Base-by-base conservation (phyloP, 2,888 invertebrate species). In the Eupithecia centaureata region DNA sequence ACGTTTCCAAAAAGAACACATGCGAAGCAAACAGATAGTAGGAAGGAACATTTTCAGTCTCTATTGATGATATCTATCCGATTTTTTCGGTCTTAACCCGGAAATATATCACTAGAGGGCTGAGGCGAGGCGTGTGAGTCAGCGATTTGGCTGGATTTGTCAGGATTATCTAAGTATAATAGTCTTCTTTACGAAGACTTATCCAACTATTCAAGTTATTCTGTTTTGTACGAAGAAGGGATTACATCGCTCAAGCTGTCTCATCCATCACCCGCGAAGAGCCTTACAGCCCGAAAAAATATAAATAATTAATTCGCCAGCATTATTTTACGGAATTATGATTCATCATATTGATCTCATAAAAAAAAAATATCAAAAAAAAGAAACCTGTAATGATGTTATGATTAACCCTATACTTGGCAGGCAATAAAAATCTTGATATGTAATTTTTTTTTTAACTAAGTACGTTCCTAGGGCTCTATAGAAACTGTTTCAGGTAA, bases 231-330 rank as follows among this genome's bases (percentile, higher is more conserved):
- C 52, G 42, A 54, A 38, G 38, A 52, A 32, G 38, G 54, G 67
- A 67, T 67, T 63, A 63, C 42, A 63, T 59, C 63, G 59, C 63
- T 63, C 63, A 54, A 63, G 67, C 67, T 35, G 52, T 54, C 67
- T 59, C 67, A 67, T 63, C 67, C 63, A 67, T 67, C 67, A 67
- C 38, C 27, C 30, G 18, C 57, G 13, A 56, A 52, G 35, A 58
- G 54, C 38, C 59, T 42, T 22, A 13, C 32, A 27, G 54, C n/a
- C 32, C 57, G 57, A 57, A 57, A 57, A 57, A 57, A 57, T 32
- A 28, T 30, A 13, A 57, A n/a, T 30, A 33, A 57, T 57, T 10
- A 57, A 57, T 57, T 57, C 12, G 12, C 57, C n/a, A 18, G 57
- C 27, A 56, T 56, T 30, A 8, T 56, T 56, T 56, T 30, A 18